Evolutionary conservation across 2,888 invertebrate species (phyloP).

Genomic region (Thereva nobilitata): DNA sequence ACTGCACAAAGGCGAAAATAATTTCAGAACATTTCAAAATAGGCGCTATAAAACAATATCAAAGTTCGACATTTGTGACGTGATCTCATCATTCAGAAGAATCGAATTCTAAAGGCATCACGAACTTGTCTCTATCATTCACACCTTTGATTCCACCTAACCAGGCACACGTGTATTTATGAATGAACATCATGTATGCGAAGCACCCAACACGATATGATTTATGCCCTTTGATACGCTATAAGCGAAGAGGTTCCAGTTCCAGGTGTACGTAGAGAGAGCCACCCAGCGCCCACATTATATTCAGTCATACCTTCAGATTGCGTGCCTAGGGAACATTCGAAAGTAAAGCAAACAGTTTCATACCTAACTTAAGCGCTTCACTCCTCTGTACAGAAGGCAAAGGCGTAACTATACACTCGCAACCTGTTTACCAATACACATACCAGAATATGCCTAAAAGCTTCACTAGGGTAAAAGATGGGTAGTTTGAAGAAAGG

Average conservation of each 20-base stretch:
- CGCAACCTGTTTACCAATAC: constrained; percentile 14
- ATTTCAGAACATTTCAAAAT: too few species aligned
- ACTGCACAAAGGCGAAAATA: too few species aligned
- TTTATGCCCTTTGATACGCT: constrained; percentile 15
- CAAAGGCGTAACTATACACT: constrained; percentile 8
- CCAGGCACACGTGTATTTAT: constrained; percentile 5
- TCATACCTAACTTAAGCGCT: constrained; percentile 36
- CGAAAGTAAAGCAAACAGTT: constrained; percentile 39
- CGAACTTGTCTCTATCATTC: not conserved
- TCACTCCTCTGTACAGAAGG: not conserved
- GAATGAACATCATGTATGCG: constrained; percentile 26
- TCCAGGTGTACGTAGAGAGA: not conserved
- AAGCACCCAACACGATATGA: not conserved
- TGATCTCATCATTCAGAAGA: constrained; percentile 1
- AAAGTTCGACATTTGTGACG: constrained; percentile 8
- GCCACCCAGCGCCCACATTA: not conserved
- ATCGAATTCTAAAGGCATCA: not conserved
- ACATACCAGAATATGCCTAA: not conserved
- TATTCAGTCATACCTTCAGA: not conserved
- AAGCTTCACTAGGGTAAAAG: constrained; percentile 6
- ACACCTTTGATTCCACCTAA: not conserved
- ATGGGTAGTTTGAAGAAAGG: constrained; percentile 4
- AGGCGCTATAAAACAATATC: not conserved
- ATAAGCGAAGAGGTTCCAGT: constrained; percentile 4
- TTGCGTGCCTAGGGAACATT: constrained; percentile 36